phyloP scores from a whole-genome alignment of 2,888 invertebrate species.

The Agrochola circellaris region DNA sequence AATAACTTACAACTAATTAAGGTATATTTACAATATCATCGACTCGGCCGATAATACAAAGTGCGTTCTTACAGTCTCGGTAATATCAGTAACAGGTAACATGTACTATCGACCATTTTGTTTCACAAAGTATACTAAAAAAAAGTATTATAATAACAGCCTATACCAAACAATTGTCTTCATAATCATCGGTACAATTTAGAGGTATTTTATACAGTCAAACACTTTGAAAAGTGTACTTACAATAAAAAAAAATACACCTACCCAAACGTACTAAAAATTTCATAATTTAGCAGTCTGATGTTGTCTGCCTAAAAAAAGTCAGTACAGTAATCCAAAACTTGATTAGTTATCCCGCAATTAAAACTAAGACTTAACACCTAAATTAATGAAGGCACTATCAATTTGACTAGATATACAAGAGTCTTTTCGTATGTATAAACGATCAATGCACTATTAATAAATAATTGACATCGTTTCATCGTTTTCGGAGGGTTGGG shows the following conservation, averaged over 20 bases:
- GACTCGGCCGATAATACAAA: slow-evolving; percentile 74
- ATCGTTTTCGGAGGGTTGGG: slow-evolving; percentile 86
- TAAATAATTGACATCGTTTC: slow-evolving; percentile 80
- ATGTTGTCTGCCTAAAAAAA: slow-evolving; percentile 27
- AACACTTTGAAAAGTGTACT: slow-evolving; percentile 49
- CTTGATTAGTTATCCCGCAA: slow-evolving; percentile 51
- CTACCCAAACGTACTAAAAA: not conserved
- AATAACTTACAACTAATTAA: slow-evolving; percentile 71
- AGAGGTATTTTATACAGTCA: slow-evolving; percentile 60
- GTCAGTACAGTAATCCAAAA: slow-evolving; percentile 39
- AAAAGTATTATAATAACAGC: slow-evolving; percentile 59
- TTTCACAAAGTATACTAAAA: slow-evolving; percentile 50
- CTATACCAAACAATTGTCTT: slow-evolving; percentile 55
- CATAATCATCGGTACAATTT: slow-evolving; percentile 49
- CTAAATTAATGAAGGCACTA: slow-evolving; percentile 85
- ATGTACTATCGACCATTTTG: slow-evolving; percentile 63
- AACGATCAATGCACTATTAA: slow-evolving; percentile 80
- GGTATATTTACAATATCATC: slow-evolving; percentile 78
- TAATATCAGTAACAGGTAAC: slow-evolving; percentile 78
- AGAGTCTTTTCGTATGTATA: slow-evolving; percentile 88
- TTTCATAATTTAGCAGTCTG: slow-evolving; percentile 5
- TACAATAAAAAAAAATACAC: slow-evolving; percentile 21
- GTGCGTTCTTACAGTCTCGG: slow-evolving; percentile 76
- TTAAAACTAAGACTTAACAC: slow-evolving; percentile 66
- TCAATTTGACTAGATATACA: slow-evolving; percentile 88